Evolutionary conservation across 2,888 invertebrate species (phyloP).

Genomic region (Pollenia amentaria): DNA sequence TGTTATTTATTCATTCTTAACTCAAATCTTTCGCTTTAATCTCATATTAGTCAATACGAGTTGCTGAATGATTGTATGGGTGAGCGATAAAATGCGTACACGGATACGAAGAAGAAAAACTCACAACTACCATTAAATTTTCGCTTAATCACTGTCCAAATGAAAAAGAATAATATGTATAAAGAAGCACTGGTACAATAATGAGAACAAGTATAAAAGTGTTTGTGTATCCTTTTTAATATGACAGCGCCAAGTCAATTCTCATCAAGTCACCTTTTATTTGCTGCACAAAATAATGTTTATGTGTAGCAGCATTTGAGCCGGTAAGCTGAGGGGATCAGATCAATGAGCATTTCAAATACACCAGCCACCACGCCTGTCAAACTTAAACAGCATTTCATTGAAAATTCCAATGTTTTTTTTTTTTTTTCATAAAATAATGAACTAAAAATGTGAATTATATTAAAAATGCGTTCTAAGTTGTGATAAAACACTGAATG

Average conservation of each 20-base stretch:
- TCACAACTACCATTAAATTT: slow-evolving; percentile 74
- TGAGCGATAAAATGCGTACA: slow-evolving; percentile 19
- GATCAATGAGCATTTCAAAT: slow-evolving; percentile 52
- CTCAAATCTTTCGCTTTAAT: slow-evolving; percentile 75
- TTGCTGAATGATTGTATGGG: slow-evolving; percentile 17
- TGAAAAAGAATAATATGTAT: slow-evolving; percentile 6
- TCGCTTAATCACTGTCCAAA: slow-evolving; percentile 76
- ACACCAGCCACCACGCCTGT: slow-evolving; percentile 70
- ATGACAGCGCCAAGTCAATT: slow-evolving; percentile 74
- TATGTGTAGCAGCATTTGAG: neutral
- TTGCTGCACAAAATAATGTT: slow-evolving; percentile 22
- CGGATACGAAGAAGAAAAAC: neutral
- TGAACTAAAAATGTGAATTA: slow-evolving; percentile 33
- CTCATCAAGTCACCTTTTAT: slow-evolving; percentile 54
- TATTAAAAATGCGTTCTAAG: slow-evolving; percentile 45
- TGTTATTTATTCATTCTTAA: slow-evolving; percentile 52
- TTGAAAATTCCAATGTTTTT: slow-evolving; percentile 70
- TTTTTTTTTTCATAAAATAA: slow-evolving; percentile 55
- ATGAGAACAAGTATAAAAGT: slow-evolving; percentile 53
- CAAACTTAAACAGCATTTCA: slow-evolving; percentile 73
- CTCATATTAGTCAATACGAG: slow-evolving; percentile 74
- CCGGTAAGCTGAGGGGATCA: slow-evolving; percentile 31
- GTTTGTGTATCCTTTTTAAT: slow-evolving; percentile 71
- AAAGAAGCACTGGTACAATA: slow-evolving; percentile 9
- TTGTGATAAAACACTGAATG: slow-evolving; percentile 22